Base-by-base conservation (phyloP, 2,113 vertebrate genomes). In the Pollimyrus isidori region DNA sequence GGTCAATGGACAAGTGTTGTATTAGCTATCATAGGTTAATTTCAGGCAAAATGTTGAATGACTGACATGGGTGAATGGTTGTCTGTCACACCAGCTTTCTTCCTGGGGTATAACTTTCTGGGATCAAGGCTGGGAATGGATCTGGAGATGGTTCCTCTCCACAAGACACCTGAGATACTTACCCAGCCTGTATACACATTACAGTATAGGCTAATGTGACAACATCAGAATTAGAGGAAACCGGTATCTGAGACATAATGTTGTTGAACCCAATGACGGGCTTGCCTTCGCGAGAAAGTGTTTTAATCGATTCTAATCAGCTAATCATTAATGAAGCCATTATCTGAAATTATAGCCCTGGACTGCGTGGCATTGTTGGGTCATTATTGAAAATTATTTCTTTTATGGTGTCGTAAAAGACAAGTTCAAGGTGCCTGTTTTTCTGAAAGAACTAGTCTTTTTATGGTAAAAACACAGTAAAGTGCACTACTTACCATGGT, bases 401-500 rank as follows among this genome's bases (percentile, higher is more conserved):
- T 42, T 53, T 83, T 35, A 42, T 21, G 35, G 48, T 50, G 50
- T 82, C 21, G 6, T 50, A 53, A 58, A 50, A 87, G n/a, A 23
- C 48, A 56, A 48, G 88, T 82, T 89, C 21, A 42, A 89, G 30
- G 26, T 82, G 21, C 49, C 17, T 45, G 52, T 42, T 49, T 30
- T 83, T 82, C 48, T 52, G 9, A 23, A 49, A 9, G 26, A 39
- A n/a, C 11, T 26, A n/a, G 11, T 30, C 26, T 56, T 52, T 87
- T 56, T 87, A 30, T 53, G 19, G 82, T 49, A 10, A 84, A 53
- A 56, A 52, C 85, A 87, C n/a, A 93, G 92, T 93, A 94, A 92
- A 92, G 89, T 88, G 58, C 13, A 90, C 91, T 95, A 94, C 94
- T 95, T 94, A 95, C 50, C 26, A 35, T 87, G 26, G 17, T 42